phyloP scores from a whole-genome alignment of 2,888 invertebrate genomes.

The Dorcus hopei region DNA sequence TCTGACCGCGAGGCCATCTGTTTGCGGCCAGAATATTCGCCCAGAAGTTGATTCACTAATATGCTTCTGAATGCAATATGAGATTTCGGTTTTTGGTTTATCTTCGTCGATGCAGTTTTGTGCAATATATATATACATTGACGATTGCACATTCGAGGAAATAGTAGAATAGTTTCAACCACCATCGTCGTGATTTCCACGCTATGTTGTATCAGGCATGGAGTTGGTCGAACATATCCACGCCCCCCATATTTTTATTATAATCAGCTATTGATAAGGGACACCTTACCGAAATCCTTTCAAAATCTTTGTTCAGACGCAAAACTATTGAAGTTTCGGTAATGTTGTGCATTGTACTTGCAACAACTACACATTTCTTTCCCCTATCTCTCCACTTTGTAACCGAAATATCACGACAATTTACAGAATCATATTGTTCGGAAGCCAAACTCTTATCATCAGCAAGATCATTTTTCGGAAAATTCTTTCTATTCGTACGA shows the following conservation, averaged over 20 bases:
- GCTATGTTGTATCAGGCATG: neutral
- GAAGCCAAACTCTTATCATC: conserved; percentile 8
- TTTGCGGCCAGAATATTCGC: too few species aligned
- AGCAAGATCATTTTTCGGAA: conserved; percentile 6
- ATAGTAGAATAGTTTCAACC: neutral
- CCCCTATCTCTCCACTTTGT: too few species aligned
- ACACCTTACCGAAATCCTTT: neutral
- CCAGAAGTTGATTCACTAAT: too few species aligned
- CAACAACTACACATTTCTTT: too few species aligned
- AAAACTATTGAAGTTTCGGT: too few species aligned
- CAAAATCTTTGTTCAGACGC: too few species aligned
- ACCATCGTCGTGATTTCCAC: neutral
- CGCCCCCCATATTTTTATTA: neutral
- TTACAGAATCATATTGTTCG: too few species aligned
- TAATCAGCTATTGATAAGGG: neutral
- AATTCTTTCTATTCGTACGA: neutral
- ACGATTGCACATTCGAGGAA: neutral
- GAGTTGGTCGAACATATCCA: neutral
- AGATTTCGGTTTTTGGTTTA: neutral
- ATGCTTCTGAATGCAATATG: neutral
- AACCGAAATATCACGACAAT: too few species aligned
- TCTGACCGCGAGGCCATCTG: too few species aligned
- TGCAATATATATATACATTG: neutral
- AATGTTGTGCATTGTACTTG: too few species aligned
- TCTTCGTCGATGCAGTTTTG: neutral